Percentiles rank a stretch among this genome's conserved stretches.
These are phyloP conservation scores for Rhimphoctona megacephalus DNA, from an alignment of 2,888 invertebrate species.

Conservation along the genomic window DNA sequence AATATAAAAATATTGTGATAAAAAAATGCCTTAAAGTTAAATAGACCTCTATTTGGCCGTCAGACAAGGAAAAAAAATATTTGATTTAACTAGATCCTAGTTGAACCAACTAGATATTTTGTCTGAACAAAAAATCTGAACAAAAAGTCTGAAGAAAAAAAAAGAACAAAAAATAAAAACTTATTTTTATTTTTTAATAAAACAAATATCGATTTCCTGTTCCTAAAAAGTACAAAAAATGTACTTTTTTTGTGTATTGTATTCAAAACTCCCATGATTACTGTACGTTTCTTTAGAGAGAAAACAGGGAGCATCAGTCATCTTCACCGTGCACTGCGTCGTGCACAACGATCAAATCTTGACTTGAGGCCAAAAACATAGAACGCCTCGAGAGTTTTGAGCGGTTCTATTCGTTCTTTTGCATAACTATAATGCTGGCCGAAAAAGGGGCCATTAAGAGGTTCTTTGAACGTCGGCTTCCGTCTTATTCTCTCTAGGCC, in stretches of 20 bases:
- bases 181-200: no score
- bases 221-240: neutral
- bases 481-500: conserved; percentile 54
- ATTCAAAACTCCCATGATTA: conserved; percentile 1
- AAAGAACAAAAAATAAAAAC: no score
- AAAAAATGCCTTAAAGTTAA: no score
- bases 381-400: conserved; percentile 29
- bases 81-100: no score
- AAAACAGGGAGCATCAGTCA: neutral
- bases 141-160: no score
- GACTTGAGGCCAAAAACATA: conserved; percentile 25
- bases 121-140: no score
- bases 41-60: no score
- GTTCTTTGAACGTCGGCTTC: conserved; percentile 62
- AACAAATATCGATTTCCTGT: neutral
- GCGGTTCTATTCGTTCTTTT: conserved; percentile 32
- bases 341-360: conserved; percentile 17
- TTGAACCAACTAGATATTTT: no score
- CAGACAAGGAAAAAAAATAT: no score
- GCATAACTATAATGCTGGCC: conserved; percentile 32
- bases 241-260: neutral
- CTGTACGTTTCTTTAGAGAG: neutral
- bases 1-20: no score
- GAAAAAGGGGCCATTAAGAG: conserved; percentile 55
- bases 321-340: conserved; percentile 31